Evolutionary conservation across 1,140 invertebrate species (phyloP).

Genomic region (Lepidurus apus): DNA sequence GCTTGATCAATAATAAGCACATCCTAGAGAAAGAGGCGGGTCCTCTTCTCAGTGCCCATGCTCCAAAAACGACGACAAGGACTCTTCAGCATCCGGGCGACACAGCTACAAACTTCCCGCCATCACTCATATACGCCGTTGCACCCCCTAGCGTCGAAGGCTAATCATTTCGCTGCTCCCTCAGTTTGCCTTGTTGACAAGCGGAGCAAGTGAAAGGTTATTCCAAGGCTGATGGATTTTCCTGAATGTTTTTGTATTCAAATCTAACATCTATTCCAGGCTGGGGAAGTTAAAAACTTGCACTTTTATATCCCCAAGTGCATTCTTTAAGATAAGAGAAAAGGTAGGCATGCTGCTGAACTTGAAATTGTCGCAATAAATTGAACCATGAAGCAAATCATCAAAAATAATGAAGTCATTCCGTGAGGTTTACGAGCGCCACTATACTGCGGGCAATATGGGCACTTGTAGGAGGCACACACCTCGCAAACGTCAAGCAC

Average conservation of each 20-base stretch:
- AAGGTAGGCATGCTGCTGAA: too few species aligned
- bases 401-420: not conserved
- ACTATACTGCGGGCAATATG: constrained; percentile 55
- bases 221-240: too few species aligned
- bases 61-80: not conserved
- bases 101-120: not conserved
- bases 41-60: constrained; percentile 8
- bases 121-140: not conserved
- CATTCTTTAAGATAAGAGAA: too few species aligned
- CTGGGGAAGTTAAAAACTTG: too few species aligned
- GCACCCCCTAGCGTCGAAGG: not conserved
- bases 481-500: constrained; percentile 58
- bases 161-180: not conserved
- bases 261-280: too few species aligned
- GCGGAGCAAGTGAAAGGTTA: too few species aligned
- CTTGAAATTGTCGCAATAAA: not conserved
- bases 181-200: not conserved
- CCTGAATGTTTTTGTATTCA: too few species aligned
- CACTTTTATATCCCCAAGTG: too few species aligned
- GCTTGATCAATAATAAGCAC: constrained; percentile 15
- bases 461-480: constrained; percentile 60
- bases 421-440: not conserved
- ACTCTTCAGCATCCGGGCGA: not conserved
- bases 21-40: constrained; percentile 2
- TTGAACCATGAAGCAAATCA: not conserved